A percentile compares a stretch with the other conserved stretches of the same genome.
Evolutionary conservation across 2,113 vertebrate species (phyloP).

Genomic region (Pseudorectes ferrugineus): DNA sequence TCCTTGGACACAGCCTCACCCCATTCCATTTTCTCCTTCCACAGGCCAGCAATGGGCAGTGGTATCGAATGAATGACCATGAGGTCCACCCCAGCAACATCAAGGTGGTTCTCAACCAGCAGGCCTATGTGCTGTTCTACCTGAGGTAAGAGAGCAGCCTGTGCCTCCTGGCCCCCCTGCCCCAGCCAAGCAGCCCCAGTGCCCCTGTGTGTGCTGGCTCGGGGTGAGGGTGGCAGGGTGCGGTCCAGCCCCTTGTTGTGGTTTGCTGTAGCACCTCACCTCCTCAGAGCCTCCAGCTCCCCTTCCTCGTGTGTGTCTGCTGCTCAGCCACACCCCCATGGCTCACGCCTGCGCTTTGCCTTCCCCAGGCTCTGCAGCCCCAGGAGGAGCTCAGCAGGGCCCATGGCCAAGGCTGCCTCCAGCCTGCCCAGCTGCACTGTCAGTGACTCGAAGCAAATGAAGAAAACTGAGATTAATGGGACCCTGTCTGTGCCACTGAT

Average conservation of each 20-base stretch:
- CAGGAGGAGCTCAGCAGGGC: conserved; percentile 75
- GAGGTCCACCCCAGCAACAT: conserved; percentile 89
- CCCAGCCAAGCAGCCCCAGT: neutral
- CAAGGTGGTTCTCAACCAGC: conserved; percentile 95
- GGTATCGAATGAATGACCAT: conserved; percentile 98
- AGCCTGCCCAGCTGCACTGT: conserved; percentile 49
- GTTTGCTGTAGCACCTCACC: neutral
- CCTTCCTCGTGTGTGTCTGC: neutral
- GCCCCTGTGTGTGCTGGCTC: rapidly evolving
- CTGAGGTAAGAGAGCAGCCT: conserved; percentile 73
- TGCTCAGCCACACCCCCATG: rapidly evolving
- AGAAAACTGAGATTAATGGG: conserved; percentile 70
- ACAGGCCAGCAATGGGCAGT: conserved; percentile 94
- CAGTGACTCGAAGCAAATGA: conserved; percentile 60
- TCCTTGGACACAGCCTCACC: rapidly evolving
- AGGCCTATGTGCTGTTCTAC: conserved; percentile 96
- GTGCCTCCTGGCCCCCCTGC: neutral
- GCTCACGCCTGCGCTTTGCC: rapidly evolving
- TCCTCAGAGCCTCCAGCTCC: rapidly evolving
- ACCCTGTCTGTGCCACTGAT: conserved; percentile 65
- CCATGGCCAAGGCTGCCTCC: conserved; percentile 58
- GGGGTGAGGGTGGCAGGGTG: neutral
- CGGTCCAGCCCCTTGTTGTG: neutral
- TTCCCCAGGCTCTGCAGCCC: conserved; percentile 78
- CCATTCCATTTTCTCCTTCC: rapidly evolving